Evolutionary conservation across 2,797 vertebrate species (phyloP).

Genomic region (Tamandua tetradactyla): DNA sequence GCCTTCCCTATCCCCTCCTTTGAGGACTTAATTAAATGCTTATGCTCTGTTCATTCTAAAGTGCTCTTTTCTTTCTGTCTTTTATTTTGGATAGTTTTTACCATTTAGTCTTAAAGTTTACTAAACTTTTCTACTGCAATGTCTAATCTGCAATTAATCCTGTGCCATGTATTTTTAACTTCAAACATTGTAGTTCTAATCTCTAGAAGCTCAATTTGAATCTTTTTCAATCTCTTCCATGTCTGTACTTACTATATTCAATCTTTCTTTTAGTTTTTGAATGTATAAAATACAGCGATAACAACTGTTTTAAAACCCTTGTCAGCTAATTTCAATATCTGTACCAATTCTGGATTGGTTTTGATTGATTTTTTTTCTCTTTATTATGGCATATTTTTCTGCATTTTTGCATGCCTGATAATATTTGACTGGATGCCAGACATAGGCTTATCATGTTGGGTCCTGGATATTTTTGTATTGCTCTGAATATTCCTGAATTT

Average conservation of each 20-base stretch:
- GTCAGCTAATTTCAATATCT: background rate
- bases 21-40: background rate
- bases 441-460: background rate
- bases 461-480: background rate
- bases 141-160: background rate
- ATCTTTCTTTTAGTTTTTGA: background rate
- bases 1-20: background rate
- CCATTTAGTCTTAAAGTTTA: background rate
- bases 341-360: background rate
- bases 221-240: background rate
- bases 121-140: background rate
- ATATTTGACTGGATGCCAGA: background rate
- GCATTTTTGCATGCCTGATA: background rate
- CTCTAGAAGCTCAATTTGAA: background rate
- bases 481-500: background rate
- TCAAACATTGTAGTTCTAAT: background rate
- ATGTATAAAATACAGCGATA: background rate
- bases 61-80: background rate
- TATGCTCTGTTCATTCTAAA: background rate
- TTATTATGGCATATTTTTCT: background rate
- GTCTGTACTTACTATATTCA: background rate
- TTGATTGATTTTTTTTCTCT: background rate
- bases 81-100: background rate
- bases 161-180: background rate
- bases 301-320: background rate